Evolutionary conservation across 1,140 invertebrate genomes (phyloP), one percentile per base, ranked within the genome.

Genomic region (Hydropsyche tenuis): DNA sequence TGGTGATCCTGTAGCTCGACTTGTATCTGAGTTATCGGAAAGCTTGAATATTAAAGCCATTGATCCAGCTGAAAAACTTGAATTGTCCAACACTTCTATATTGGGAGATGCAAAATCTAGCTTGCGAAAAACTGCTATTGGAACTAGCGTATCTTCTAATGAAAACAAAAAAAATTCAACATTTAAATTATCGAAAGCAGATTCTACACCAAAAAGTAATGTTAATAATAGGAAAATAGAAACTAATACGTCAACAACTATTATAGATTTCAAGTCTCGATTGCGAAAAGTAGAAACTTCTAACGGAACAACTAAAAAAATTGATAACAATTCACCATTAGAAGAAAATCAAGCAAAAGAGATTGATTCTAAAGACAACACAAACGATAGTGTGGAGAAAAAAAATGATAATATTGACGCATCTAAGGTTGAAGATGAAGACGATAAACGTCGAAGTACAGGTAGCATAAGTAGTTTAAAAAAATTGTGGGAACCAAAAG

Each of bases 401-500:
- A 83, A 85, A 22, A 87, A 87, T 3, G 87, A 89, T 72, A 76
- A 81, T 46, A 90, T 91, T 62, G 89, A 78, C 5, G 80, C 78
- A 30, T 56, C 71, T 23, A 75, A 75, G 25, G 82, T 79, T 72
- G 86, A 85, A 1, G 91, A 91, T n/a, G 90, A 92, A 1, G 92
- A 94, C 71, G 93, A 95, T 79, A 96, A 96, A 81, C 86, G 94
- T n/a, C 90, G 93, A 63, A 96, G 94, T 81, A 96, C 94, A 37
- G 94, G 95, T 64, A 96, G 94, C 83, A 96, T 97, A 80, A 95
- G 91, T 81, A 96, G 93, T 81, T 86, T 97, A 75, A 96, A 96
- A 80, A 95, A 95, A 82, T 83, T 97, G 23, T 97, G 95, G 95
- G 95, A 96, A 84, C 90, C 90, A 46, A 91, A 89, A 80, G 90